phyloP scores from a whole-genome alignment of 2,888 invertebrate genomes.

The Arenicola marina region DNA sequence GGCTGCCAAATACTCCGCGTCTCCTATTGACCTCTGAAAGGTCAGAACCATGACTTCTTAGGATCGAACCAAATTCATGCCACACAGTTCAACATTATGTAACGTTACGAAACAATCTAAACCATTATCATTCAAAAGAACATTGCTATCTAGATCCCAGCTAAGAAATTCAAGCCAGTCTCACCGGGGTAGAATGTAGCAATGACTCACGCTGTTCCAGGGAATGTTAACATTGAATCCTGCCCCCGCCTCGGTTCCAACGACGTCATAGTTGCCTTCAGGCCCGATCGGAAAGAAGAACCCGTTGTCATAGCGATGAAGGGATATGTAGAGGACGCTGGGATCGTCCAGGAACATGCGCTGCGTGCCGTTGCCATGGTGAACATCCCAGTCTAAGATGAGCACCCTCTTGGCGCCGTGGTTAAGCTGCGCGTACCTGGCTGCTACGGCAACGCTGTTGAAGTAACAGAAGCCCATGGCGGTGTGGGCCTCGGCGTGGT shows the following conservation, averaged over 20 bases:
- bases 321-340: conserved; percentile 78
- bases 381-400: conserved; percentile 91
- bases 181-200: too few species aligned
- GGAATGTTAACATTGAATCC: conserved; percentile 91
- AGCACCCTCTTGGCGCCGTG: conserved; percentile 65
- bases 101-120: too few species aligned
- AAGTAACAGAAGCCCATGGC: conserved; percentile 87
- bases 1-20: conserved; percentile 84
- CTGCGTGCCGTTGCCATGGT: conserved; percentile 92
- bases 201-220: conserved; percentile 67
- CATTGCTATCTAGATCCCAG: too few species aligned
- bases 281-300: conserved; percentile 71
- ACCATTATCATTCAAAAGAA: too few species aligned
- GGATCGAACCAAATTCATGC: neutral
- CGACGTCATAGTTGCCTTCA: conserved; percentile 66
- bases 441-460: conserved; percentile 84
- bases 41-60: too few species aligned
- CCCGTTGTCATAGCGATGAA: conserved; percentile 88
- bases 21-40: conserved; percentile 67
- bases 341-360: conserved; percentile 75
- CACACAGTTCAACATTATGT: too few species aligned
- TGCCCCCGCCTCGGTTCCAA: conserved; percentile 68
- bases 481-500: conserved; percentile 78
- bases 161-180: too few species aligned
- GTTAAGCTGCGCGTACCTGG: conserved; percentile 70